These are phyloP conservation scores for Apotomis betuletana DNA, from an alignment of 2,888 invertebrate genomes.

Conservation along the genomic window DNA sequence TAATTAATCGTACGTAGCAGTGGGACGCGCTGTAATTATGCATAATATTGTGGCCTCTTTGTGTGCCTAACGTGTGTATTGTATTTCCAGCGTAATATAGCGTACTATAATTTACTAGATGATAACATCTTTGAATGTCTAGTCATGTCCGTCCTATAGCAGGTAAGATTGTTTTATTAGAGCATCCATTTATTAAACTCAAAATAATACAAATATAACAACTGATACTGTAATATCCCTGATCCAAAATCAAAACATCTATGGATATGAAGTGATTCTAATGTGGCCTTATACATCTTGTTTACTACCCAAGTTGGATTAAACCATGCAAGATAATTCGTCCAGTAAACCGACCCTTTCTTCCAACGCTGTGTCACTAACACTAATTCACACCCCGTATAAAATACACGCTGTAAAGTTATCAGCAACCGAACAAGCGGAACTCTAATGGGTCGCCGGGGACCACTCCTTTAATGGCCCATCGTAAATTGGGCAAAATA, in stretches of 20 bases:
- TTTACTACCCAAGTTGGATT: too few species aligned
- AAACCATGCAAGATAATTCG: not conserved
- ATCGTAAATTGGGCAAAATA: constrained; percentile 84
- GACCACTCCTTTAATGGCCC: constrained; percentile 80
- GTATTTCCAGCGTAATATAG: not conserved
- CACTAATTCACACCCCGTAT: constrained; percentile 70
- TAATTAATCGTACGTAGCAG: constrained; percentile 14
- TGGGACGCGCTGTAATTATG: not conserved
- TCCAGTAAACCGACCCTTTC: constrained; percentile 8
- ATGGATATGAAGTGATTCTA: too few species aligned
- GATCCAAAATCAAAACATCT: too few species aligned
- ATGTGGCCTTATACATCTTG: too few species aligned
- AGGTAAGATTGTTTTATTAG: too few species aligned
- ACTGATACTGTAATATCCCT: too few species aligned
- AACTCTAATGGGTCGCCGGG: constrained; percentile 75
- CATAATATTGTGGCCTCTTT: not conserved
- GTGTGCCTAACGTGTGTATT: not conserved
- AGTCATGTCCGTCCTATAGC: too few species aligned
- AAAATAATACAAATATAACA: too few species aligned
- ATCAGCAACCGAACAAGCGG: constrained; percentile 74
- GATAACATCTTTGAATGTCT: too few species aligned
- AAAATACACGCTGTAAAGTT: constrained; percentile 78
- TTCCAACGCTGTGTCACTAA: constrained; percentile 51
- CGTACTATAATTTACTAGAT: too few species aligned
- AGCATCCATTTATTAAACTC: too few species aligned